Base-by-base conservation (phyloP, 2,888 invertebrate genomes). In the Agriotes lineatus region DNA sequence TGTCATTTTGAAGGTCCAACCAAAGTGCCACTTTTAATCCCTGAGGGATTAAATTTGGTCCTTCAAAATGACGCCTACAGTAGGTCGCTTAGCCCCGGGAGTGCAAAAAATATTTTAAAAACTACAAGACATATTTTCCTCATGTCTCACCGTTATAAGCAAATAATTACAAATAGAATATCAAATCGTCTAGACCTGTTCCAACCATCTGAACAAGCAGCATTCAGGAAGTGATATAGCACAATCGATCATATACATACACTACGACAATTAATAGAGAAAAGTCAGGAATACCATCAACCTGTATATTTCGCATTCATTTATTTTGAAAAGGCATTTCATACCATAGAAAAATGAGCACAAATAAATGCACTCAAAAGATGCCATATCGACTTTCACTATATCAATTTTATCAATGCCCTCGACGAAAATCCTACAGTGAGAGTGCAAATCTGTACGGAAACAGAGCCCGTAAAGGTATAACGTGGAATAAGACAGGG, bases 401-500 rank as follows among this genome's bases (percentile, higher is more conserved):
- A 30, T 30, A n/a, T n/a, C n/a, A 30, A 30, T 30, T 9, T 30
- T 30, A 30, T 30, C 30, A 30, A 30, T 30, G 30, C 30, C 30
- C 30, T 30, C 30, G 4, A 30, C 30, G 30, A 30, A 30, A 30
- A 30, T 30, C 5, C 30, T 30, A 30, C 30, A n/a, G 1, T n/a
- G 4, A 48, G 48, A 48, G 22, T 20, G n/a, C 85, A 74, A 0
- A 90, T 87, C 39, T 90, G 83, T 16, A 86, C 87, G 45, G 66
- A 56, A 74, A 73, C 12, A 30, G 9, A 30, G 30, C 30, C 30
- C 4, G 30, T 30, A 30, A 30, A 30, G 4, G 4, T 30, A 30
- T 4, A 30, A 30, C 30, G 30, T 30, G 30, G 30, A 30, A 30
- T 30, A 30, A 30, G 30, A 9, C 30, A 30, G 30, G 9, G 30